These are phyloP conservation scores for Tor tambroides DNA, from an alignment of 2,113 vertebrate genomes.

Conservation along the genomic window DNA sequence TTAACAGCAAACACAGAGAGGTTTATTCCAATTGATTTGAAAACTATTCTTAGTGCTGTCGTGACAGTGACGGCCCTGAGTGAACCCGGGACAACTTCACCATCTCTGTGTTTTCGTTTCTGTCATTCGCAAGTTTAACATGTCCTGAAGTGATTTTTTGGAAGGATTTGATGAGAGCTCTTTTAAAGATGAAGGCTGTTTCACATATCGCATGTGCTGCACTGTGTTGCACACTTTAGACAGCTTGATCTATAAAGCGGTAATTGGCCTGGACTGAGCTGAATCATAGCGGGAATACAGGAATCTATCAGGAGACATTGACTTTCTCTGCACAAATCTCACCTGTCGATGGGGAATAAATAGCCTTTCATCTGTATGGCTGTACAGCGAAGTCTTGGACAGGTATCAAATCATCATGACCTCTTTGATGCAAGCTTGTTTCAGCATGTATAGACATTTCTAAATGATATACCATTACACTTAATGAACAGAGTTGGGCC, in stretches of 20 bases:
- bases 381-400: conserved; percentile 8
- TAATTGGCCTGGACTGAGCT: conserved; percentile 30
- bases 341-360: conserved; percentile 37
- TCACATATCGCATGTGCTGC: background rate
- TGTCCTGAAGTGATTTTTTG: background rate
- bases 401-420: conserved; percentile 13
- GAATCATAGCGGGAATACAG: conserved; percentile 27
- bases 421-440: background rate
- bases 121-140: conserved; percentile 5
- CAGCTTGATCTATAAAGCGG: conserved; percentile 37
- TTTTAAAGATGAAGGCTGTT: conserved; percentile 32
- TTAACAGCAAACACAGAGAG: conserved; percentile 15
- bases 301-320: conserved; percentile 34
- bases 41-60: conserved; percentile 18
- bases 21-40: conserved; percentile 33
- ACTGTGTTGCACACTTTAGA: conserved; percentile 11
- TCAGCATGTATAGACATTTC: conserved; percentile 10
- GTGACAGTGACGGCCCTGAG: background rate
- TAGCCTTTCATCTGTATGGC: conserved; percentile 14
- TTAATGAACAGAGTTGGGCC: background rate
- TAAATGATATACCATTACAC: conserved; percentile 12
- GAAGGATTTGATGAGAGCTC: background rate
- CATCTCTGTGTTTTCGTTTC: background rate
- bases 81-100: background rate
- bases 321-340: conserved; percentile 35